phyloP scores from a whole-genome alignment of 1,140 invertebrate genomes.

The Hydropsyche tenuis region DNA sequence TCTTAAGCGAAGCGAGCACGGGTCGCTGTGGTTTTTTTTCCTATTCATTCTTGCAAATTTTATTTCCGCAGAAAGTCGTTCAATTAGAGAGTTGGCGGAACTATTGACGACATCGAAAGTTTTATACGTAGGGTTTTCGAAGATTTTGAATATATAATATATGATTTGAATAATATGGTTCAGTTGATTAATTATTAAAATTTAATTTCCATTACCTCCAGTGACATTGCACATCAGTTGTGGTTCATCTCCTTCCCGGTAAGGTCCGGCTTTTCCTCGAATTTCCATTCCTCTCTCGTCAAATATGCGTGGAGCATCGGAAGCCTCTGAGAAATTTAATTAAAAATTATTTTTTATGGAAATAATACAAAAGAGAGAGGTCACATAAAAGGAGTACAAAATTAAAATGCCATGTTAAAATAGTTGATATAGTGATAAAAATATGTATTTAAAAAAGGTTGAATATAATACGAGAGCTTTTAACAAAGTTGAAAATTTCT shows the following conservation, averaged over 20 bases:
- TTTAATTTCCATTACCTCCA: constrained; percentile 73
- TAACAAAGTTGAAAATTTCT: no score
- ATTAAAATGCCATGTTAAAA: no score
- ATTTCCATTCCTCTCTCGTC: constrained; percentile 79
- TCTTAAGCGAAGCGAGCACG: constrained; percentile 35
- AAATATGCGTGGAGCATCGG: constrained; percentile 79
- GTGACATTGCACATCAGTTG: constrained; percentile 82
- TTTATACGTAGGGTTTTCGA: no score
- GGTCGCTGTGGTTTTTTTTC: no score
- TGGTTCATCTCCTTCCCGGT: constrained; percentile 82
- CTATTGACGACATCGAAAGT: constrained; percentile 32
- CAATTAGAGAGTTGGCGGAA: constrained; percentile 30
- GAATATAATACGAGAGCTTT: no score
- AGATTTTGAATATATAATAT: no score
- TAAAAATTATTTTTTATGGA: neutral
- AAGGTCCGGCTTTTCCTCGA: constrained; percentile 77
- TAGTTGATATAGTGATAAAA: no score
- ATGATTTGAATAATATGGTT: no score
- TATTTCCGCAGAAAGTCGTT: constrained; percentile 33
- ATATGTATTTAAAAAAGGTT: no score
- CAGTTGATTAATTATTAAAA: no score
- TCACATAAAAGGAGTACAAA: no score
- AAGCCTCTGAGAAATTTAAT: constrained; percentile 70
- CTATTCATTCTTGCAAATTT: constrained; percentile 2
- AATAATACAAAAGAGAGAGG: no score